These are phyloP conservation scores for Pipistrellus kuhlii DNA, from an alignment of 2,797 vertebrate species.

Conservation along the genomic window DNA sequence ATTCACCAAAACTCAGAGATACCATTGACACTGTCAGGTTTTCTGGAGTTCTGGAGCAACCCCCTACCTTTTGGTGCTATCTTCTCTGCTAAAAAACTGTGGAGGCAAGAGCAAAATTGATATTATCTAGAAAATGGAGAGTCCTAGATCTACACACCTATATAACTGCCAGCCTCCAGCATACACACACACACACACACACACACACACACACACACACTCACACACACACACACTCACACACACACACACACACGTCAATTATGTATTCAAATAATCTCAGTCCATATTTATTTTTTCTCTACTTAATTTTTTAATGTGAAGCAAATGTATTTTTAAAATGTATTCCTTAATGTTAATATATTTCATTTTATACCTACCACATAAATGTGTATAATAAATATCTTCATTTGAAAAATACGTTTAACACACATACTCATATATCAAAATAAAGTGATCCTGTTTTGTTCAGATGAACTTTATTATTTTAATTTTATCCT, in stretches of 20 bases:
- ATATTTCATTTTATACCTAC: background rate
- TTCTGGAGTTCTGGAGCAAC: background rate
- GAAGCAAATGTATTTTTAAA: background rate
- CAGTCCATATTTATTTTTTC: background rate
- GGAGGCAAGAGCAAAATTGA: background rate
- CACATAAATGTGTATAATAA: background rate
- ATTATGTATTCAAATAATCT: background rate
- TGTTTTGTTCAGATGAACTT: background rate
- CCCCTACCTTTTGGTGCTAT: too few species aligned
- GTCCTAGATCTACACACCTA: background rate
- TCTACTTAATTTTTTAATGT: background rate
- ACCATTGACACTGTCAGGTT: background rate
- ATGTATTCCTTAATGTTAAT: background rate
- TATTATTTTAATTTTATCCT: background rate
- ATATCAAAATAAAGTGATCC: background rate
- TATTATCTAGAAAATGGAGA: background rate
- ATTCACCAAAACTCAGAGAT: background rate
- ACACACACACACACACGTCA: background rate
- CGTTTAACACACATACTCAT: background rate
- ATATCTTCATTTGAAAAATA: background rate
- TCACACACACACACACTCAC: background rate
- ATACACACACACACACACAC: background rate
- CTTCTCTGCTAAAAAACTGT: background rate
- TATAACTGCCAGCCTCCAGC: accelerated
- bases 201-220: background rate